phyloP scores from a whole-genome alignment of 2,113 vertebrate species.

The Tupaia tana region DNA sequence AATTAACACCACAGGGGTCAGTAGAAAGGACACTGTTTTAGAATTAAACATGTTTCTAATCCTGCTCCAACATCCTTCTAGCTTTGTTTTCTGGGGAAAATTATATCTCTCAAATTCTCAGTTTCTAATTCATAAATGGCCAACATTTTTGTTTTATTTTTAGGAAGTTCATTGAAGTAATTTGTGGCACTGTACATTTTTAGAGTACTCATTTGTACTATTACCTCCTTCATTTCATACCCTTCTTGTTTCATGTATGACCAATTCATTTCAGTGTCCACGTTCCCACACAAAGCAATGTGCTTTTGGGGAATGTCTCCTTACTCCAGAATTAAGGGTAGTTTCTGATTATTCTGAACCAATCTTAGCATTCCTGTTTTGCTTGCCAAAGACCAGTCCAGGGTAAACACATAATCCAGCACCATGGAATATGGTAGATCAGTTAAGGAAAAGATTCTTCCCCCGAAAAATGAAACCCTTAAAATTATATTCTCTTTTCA shows the following conservation, averaged over 20 bases:
- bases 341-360: neutral
- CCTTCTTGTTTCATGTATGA: neutral
- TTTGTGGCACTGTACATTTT: neutral
- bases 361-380: neutral
- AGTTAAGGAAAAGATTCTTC: neutral
- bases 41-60: neutral
- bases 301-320: neutral
- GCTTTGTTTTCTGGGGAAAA: neutral
- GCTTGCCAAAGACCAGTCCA: neutral
- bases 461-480: neutral
- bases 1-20: neutral
- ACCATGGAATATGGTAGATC: neutral
- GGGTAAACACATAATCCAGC: neutral
- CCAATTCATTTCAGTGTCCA: neutral
- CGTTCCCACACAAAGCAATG: neutral
- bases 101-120: neutral
- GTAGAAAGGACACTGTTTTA: neutral
- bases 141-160: neutral
- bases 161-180: neutral
- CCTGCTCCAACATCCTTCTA: neutral
- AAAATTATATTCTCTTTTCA: neutral
- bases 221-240: neutral
- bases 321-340: neutral
- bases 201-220: rapidly evolving
- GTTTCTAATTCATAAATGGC: neutral